Evolutionary conservation across 2,113 vertebrate species (phyloP).

Genomic region (Arvicanthis niloticus): DNA sequence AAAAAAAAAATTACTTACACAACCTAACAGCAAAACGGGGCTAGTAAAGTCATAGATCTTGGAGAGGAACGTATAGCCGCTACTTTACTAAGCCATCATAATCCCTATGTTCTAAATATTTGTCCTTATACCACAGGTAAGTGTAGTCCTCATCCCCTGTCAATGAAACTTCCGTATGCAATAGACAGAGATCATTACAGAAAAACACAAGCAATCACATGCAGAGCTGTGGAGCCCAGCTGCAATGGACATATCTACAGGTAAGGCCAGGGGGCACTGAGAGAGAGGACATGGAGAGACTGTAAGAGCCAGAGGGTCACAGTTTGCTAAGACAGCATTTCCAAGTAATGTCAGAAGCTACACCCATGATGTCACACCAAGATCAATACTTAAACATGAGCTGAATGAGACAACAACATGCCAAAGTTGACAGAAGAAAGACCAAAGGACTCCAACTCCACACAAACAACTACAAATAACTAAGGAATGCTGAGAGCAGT

Average conservation of each 20-base stretch:
- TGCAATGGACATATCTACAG: neutral
- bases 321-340: neutral
- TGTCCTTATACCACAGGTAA: neutral
- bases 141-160: neutral
- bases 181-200: neutral
- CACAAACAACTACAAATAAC: neutral
- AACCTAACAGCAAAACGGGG: neutral
- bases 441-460: neutral
- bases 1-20: neutral
- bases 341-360: neutral
- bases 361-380: neutral
- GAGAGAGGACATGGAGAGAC: neutral
- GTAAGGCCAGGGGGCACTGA: neutral
- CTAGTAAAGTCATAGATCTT: neutral
- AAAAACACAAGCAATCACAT: neutral
- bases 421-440: neutral
- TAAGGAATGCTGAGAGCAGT: neutral
- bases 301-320: neutral
- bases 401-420: neutral
- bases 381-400: neutral
- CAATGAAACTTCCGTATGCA: neutral
- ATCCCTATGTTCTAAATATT: neutral
- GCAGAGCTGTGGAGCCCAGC: neutral
- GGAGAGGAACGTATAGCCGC: neutral
- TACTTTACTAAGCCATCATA: neutral